Evolutionary conservation across 2,888 invertebrate species (phyloP).

Genomic region (Hypselothyrea guttata): DNA sequence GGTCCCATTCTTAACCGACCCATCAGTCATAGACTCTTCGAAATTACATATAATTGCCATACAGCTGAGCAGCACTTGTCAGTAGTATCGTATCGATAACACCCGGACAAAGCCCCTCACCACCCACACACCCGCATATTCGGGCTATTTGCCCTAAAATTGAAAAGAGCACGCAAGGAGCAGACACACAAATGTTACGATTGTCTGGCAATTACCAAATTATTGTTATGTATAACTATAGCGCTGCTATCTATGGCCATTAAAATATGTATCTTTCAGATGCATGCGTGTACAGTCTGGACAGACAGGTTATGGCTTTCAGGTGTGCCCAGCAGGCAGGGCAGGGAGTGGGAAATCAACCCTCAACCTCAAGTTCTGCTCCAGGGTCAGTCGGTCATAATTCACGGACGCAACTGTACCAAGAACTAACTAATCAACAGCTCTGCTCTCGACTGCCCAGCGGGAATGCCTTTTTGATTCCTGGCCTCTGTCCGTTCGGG

Average conservation of each 20-base stretch:
- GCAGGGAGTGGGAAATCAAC: constrained; percentile 6
- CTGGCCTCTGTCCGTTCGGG: constrained; percentile 40
- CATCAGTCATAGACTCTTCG: constrained; percentile 48
- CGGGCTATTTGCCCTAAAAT: constrained; percentile 47
- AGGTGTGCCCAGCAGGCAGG: constrained; percentile 65
- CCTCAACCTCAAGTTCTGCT: constrained; percentile 9
- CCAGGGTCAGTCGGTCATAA: constrained; percentile 41
- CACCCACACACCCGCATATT: constrained; percentile 49
- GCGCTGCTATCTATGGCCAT: constrained; percentile 58
- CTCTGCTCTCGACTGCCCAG: constrained; percentile 38
- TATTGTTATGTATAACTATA: constrained; percentile 73
- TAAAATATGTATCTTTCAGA: constrained; percentile 64
- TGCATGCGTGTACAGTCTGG: constrained; percentile 61
- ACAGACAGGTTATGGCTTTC: constrained; percentile 66
- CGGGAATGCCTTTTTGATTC: constrained; percentile 71
- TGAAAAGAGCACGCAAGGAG: constrained; percentile 68
- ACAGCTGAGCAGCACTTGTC: constrained; percentile 50
- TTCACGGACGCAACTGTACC: constrained; percentile 69
- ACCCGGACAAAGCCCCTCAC: no score
- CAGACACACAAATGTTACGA: constrained; percentile 65
- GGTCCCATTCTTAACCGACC: constrained; percentile 40
- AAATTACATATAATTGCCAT: constrained; percentile 64
- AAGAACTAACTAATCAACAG: constrained; percentile 51
- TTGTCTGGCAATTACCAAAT: constrained; percentile 76
- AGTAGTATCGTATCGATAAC: constrained; percentile 38